Evolutionary conservation across 1,140 invertebrate genomes (phyloP).

Genomic region (Hycleus cichorii): DNA sequence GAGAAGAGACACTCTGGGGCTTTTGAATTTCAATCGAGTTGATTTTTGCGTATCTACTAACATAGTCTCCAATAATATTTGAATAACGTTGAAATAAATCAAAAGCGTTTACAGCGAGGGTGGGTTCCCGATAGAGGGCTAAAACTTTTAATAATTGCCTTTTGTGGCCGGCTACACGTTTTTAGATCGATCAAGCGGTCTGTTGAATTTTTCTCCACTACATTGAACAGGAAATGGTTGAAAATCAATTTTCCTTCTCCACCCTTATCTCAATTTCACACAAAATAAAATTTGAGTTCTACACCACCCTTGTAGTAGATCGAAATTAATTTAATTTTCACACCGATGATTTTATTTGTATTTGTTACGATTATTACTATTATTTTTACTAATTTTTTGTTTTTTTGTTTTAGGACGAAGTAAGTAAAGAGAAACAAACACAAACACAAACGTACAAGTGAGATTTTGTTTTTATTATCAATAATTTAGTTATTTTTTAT

Average conservation of each 20-base stretch:
- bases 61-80: no score
- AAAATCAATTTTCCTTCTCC: background rate
- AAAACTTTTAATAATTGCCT: no score
- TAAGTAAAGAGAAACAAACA: constrained; percentile 28
- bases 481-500: background rate
- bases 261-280: constrained; percentile 20
- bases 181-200: no score
- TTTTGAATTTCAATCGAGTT: no score
- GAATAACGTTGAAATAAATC: no score
- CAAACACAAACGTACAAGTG: background rate
- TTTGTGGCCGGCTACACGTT: no score
- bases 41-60: no score
- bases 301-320: background rate
- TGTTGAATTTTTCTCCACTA: background rate
- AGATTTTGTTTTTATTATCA: background rate
- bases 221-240: constrained; percentile 4
- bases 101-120: no score
- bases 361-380: constrained; percentile 13
- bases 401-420: constrained; percentile 40
- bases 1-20: no score
- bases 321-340: background rate
- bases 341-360: constrained; percentile 2
- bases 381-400: constrained; percentile 32
- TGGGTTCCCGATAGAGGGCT: no score
- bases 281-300: constrained; percentile 10